These are phyloP conservation scores for Perca fluviatilis DNA, from an alignment of 2,113 vertebrate genomes.

Conservation along the genomic window DNA sequence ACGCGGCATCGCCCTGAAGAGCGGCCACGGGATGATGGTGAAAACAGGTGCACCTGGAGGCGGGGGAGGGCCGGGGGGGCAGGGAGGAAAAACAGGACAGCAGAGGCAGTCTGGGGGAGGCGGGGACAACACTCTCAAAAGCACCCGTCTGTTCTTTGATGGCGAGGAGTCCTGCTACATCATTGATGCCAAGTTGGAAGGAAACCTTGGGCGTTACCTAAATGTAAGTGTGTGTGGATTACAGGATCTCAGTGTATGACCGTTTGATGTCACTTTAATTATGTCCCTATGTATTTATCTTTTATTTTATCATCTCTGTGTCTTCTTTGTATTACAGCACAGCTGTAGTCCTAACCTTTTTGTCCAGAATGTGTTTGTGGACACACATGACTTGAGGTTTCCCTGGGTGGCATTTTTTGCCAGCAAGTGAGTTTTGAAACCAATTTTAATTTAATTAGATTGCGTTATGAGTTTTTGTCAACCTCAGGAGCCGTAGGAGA, in stretches of 20 bases:
- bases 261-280: not conserved
- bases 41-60: conserved; percentile 84
- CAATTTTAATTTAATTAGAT: not conserved
- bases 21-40: conserved; percentile 92
- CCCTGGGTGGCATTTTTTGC: conserved; percentile 99
- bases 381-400: conserved; percentile 96
- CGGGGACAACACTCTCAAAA: conserved; percentile 84
- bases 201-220: conserved; percentile 97
- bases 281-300: not conserved
- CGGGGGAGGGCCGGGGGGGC: conserved; percentile 54
- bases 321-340: conserved; percentile 84
- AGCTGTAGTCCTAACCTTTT: conserved; percentile 98
- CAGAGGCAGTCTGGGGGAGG: conserved; percentile 72
- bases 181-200: conserved; percentile 97
- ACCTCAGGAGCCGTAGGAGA: not conserved
- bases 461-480: not conserved
- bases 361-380: conserved; percentile 98
- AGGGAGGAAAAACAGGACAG: conserved; percentile 63
- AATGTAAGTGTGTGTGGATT: conserved; percentile 85
- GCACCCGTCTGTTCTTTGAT: conserved; percentile 94
- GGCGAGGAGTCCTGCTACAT: conserved; percentile 98
- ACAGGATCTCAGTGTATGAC: not conserved
- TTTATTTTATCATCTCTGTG: not conserved
- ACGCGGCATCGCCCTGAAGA: conserved; percentile 94
- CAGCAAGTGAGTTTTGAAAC: conserved; percentile 90